These are phyloP conservation scores for Oostethus manadensis DNA, from an alignment of 2,113 vertebrate species.

Conservation along the genomic window DNA sequence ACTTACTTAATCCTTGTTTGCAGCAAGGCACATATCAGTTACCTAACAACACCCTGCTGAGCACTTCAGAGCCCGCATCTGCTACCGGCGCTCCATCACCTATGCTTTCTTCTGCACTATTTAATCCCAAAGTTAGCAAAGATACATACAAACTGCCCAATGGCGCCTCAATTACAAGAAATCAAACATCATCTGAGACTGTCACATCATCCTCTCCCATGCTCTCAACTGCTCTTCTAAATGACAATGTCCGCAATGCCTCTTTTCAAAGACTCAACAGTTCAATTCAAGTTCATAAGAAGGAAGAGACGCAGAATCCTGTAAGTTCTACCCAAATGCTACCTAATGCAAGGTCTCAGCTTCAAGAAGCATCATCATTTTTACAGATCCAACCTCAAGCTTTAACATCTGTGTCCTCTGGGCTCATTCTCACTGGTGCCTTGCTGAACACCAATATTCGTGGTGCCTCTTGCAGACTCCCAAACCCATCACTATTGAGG, in stretches of 20 bases:
- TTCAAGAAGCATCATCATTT: conserved; percentile 52
- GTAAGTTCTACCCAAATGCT: conserved; percentile 35
- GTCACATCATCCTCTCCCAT: conserved; percentile 30
- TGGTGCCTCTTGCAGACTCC: conserved; percentile 65
- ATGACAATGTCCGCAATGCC: conserved; percentile 47
- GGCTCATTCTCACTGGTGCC: conserved; percentile 61
- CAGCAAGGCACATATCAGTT: conserved; percentile 53
- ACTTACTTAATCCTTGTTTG: conserved; percentile 51
- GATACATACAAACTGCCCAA: conserved; percentile 48
- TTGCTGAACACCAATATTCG: conserved; percentile 55
- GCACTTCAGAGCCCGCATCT: conserved; percentile 40
- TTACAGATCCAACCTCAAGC: conserved; percentile 41
- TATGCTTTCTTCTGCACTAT: conserved; percentile 52
- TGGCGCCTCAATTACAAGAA: conserved; percentile 42
- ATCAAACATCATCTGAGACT: conserved; percentile 26
- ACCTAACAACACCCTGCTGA: conserved; percentile 54
- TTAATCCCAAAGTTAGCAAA: conserved; percentile 41
- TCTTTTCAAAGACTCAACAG: conserved; percentile 56
- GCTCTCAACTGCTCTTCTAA: conserved; percentile 59
- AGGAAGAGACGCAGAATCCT: conserved; percentile 22
- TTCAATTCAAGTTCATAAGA: conserved; percentile 41
- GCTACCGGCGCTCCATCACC: conserved; percentile 29
- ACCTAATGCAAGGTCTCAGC: conserved; percentile 52
- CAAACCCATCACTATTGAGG: conserved; percentile 39
- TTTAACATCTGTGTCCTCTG: conserved; percentile 18